Evolutionary conservation across 2,113 vertebrate genomes (phyloP), one percentile per base, ranked within the genome.

Genomic region (Syrrhaptes paradoxus): DNA sequence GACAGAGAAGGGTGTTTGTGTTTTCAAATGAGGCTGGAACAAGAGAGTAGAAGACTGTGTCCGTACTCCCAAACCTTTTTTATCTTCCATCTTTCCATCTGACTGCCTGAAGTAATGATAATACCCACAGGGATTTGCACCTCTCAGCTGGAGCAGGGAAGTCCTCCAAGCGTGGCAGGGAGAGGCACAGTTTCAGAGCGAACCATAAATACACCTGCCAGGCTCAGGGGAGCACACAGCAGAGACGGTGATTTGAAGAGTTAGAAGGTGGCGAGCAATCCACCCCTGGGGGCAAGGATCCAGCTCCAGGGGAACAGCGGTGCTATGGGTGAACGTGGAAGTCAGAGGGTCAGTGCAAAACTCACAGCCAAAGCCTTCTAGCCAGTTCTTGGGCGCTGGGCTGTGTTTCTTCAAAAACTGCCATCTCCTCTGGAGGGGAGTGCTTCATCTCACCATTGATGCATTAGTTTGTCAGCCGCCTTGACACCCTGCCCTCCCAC

Each of bases 401-500:
- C 17, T 83, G 46, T 52, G 73, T 26, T 54, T 43, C 54, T 82
- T 65, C 51, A 58, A 49, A 80, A 81, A 29, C 72, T 57, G 58
- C 54, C 16, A 5, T 66, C 68, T 58, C 65, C 65, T 90, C 32
- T 0, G 1, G 62, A 65, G 78, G 57, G 34, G 25, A 81, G 52
- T 3, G 2, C 75, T 86, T 75, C 28, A 58, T 38, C 71, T 57
- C 3, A 0, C 74, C 7, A 13, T 9, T 2, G 0, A 16, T 34
- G 29, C 1, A 0, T 67, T 70, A 31, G n/a, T 66, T 87, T 76
- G 82, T 46, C 88, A 83, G 67, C 81, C 0, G 8, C 68, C 67
- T 70, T 91, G 82, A 24, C 48, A 54, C 59, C 80, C 90, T 67
- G 88, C 92, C 82, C 68, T 88, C 76, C 86, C 76, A 78, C 6